Base-by-base conservation (phyloP, 1,140 invertebrate genomes). In the Acyrthosiphon pisum region DNA sequence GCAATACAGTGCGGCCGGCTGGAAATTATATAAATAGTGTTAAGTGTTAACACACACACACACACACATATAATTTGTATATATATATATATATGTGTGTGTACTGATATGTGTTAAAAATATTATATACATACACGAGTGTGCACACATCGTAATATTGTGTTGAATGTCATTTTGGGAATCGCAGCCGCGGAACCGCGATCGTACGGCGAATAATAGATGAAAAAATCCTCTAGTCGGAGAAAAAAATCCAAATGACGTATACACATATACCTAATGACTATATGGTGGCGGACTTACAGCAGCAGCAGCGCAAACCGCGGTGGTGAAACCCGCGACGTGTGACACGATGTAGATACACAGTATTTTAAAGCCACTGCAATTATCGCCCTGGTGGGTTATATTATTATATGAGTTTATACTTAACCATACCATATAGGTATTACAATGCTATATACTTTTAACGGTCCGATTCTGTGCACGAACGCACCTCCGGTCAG, bases 381-480 rank as follows among this genome's bases (percentile, higher is more conserved):
- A 76, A 76, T 76, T 76, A 76, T 76, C 60, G 60, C n/a, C 60
- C 18, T 14, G 14, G 30, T 35, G 30, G 30, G 60, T 76, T 68
- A 68, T 68, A n/a, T 53, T 22, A 53, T 22, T 1, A 53, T 76
- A 6, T n/a, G 60, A 11, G 30, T 76, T n/a, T 76, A 76, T 76
- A 20, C n/a, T n/a, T n/a, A 20, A 76, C 60, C 60, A 76, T 76
- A 68, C 2, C 26, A 68, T 30, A 56, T 30, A 26, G 22, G 9
- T 11, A 68, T 68, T 68, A 76, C n/a, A 20, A 26, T 14, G 8
- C 37, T 37, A 84, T 84, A 37, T 22, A 84, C 2, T 86, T 86
- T 86, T 46, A 92, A 92, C 91, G 91, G 91, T 92, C 91, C 91
- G 76, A 92, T 92, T 92, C 91, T 92, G 91, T 92, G 68, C 91